Base-by-base conservation (phyloP, 2,888 invertebrate species). In the Lissocephala sabroskyi region DNA sequence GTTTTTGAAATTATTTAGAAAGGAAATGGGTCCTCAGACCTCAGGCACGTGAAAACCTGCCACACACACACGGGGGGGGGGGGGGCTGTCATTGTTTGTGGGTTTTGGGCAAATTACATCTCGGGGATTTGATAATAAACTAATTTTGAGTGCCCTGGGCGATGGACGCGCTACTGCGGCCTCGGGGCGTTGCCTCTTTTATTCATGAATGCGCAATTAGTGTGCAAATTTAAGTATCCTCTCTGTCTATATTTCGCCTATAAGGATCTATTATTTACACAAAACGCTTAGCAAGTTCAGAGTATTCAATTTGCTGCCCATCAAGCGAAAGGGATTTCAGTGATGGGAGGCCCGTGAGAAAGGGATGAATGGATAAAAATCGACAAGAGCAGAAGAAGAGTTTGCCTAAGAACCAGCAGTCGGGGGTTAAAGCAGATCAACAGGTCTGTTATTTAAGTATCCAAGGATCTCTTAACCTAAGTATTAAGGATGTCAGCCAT, bases 191-290 rank as follows among this genome's bases (percentile, higher is more conserved):
- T 39, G 33, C 44, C 47, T 75, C 48, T 53, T 66, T 73, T 77
- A 77, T 77, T 75, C 78, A 73, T 73, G 73, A 76, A 68, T 62
- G 62, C 56, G 65, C 73, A 70, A 76, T 70, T 70, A 70, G 68
- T 76, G 68, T 70, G 68, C 67, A 70, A 70, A 74, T 77, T 66
- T 30, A 62, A 77, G 75, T 66, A 62, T 64, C 59, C 48, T 44
- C 37, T 33, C 45, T n/a, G 49, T 55, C 49, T 55, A 60, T 56
- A n/a, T n/a, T n/a, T 41, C 26, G 56, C 50, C 51, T 59, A 71
- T n/a, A n/a, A n/a, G n/a, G n/a, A n/a, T 76, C 61, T 65, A 76
- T 76, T 74, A 71, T 71, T 71, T 58, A 74, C 55, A 63, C 74
- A 65, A 68, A 71, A 71, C 59, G 56, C 33, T 56, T 62, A 58